phyloP scores from a whole-genome alignment of 2,888 invertebrate genomes.

The Eledona agricola region DNA sequence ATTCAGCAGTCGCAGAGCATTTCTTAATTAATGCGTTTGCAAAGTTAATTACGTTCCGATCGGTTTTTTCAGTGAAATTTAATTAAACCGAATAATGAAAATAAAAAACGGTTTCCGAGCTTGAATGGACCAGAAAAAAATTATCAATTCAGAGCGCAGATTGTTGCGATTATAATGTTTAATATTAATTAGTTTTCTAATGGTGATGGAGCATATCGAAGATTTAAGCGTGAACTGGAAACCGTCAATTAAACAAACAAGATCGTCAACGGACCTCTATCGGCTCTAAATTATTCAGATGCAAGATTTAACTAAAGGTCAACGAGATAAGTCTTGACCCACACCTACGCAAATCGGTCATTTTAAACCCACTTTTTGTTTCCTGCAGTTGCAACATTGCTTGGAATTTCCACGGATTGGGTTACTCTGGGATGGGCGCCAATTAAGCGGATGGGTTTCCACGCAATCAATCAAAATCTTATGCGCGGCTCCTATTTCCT shows the following conservation, averaged over 20 bases:
- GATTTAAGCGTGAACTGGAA: conserved; percentile 14
- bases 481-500: too few relatives aligned
- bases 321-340: too few relatives aligned
- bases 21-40: conserved; percentile 26
- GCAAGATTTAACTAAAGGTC: conserved; percentile 20
- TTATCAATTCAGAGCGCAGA: conserved; percentile 13
- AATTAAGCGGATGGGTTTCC: too few relatives aligned
- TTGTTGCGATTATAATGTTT: conserved; percentile 15
- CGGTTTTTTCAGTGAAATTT: conserved; percentile 12
- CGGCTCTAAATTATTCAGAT: conserved; percentile 17
- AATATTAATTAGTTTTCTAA: conserved; percentile 19
- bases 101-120: conserved; percentile 7
- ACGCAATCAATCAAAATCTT: too few relatives aligned
- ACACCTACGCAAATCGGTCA: conserved; percentile 14
- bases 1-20: conserved; percentile 2
- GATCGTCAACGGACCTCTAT: conserved; percentile 25
- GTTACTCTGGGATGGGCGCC: too few relatives aligned
- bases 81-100: conserved; percentile 21
- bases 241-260: conserved; percentile 28
- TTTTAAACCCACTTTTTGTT: too few relatives aligned
- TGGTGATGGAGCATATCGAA: conserved; percentile 2
- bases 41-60: conserved; percentile 13
- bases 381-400: too few relatives aligned
- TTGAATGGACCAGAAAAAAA: too few relatives aligned
- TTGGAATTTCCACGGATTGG: too few relatives aligned